Evolutionary conservation across 2,113 vertebrate species (phyloP).

Genomic region (Proteles cristata): DNA sequence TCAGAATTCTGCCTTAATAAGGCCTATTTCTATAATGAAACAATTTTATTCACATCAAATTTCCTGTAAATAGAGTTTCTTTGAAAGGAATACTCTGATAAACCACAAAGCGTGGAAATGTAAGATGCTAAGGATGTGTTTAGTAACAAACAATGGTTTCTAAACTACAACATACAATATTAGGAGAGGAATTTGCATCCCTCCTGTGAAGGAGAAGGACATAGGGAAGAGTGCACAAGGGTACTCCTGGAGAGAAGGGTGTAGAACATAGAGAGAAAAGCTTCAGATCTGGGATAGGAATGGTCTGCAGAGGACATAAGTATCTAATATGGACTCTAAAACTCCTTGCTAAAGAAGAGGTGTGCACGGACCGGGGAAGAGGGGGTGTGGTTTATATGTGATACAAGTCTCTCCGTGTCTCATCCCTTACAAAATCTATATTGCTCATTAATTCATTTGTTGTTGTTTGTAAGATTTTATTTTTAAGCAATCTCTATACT

Average conservation of each 20-base stretch:
- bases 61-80: background rate
- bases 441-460: background rate
- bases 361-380: background rate
- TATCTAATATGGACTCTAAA: background rate
- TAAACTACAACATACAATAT: background rate
- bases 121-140: background rate
- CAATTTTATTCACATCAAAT: background rate
- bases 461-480: background rate
- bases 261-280: background rate
- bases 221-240: background rate
- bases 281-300: background rate
- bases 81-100: background rate
- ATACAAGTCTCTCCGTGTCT: background rate
- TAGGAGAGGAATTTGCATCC: background rate
- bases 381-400: background rate
- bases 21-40: background rate
- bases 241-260: background rate
- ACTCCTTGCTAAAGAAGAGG: background rate
- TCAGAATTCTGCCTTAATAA: slow-evolving; percentile 1
- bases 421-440: background rate
- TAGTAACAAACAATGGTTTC: background rate
- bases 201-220: background rate
- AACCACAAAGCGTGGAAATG: background rate
- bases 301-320: background rate
- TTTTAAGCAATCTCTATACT: background rate